Percentiles rank a stretch among this genome's conserved stretches.
Conservation (phyloP, 2,797 vertebrate genomes). For the Takifugu ocellatus region DNA sequence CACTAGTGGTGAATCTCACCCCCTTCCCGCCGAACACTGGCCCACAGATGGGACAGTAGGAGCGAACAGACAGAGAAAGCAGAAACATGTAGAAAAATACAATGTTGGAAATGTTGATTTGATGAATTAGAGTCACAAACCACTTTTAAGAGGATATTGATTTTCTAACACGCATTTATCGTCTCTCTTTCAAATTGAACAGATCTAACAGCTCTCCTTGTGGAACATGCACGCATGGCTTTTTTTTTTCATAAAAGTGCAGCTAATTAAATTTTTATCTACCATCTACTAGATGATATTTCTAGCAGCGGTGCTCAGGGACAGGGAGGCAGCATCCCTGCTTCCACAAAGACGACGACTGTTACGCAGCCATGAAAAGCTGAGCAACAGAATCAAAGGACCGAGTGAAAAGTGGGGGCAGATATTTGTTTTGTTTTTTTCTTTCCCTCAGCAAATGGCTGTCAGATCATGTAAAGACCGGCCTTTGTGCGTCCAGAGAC, state of each 20-base stretch:
- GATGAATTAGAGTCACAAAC: constrained; percentile 28
- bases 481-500: constrained; percentile 19
- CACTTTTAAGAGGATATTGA: not conserved
- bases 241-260: no score
- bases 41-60: constrained; percentile 67
- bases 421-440: constrained; percentile 16
- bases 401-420: constrained; percentile 20
- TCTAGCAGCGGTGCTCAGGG: constrained; percentile 33
- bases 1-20: constrained; percentile 98
- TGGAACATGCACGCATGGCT: constrained; percentile 1
- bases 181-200: not conserved
- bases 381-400: constrained; percentile 34
- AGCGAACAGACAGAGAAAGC: constrained; percentile 56
- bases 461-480: constrained; percentile 42
- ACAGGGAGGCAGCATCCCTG: constrained; percentile 42
- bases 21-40: constrained; percentile 98
- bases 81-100: constrained; percentile 62
- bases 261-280: constrained; percentile 43
- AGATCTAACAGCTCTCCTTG: not conserved
- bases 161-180: not conserved
- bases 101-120: constrained; percentile 42
- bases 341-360: constrained; percentile 27
- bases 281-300: constrained; percentile 34
- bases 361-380: constrained; percentile 20
- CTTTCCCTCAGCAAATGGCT: constrained; percentile 42